Conservation (phyloP, 2,113 vertebrate species). For the Trematomus loennbergii region DNA sequence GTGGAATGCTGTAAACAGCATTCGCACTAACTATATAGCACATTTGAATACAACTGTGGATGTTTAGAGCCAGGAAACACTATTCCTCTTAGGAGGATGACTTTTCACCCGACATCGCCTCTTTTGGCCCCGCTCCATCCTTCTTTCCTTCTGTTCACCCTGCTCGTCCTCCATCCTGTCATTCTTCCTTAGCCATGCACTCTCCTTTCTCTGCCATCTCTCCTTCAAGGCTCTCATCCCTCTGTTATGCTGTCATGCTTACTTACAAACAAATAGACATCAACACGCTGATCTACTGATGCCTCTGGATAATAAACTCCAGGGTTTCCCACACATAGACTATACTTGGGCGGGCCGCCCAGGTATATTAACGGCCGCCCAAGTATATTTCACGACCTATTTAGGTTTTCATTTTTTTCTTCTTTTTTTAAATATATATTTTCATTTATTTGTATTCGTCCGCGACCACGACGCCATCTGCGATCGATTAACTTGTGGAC, state of each 20-base stretch:
- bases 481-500: no score
- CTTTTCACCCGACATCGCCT: constrained; percentile 10
- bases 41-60: background rate
- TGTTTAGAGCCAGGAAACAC: background rate
- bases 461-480: no score
- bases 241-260: constrained; percentile 63
- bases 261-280: constrained; percentile 57
- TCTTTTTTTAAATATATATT: no score
- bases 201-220: constrained; percentile 48
- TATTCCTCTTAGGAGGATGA: constrained; percentile 3
- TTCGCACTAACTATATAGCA: no score
- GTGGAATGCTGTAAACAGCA: no score
- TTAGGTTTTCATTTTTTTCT: no score
- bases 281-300: constrained; percentile 42
- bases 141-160: constrained; percentile 13
- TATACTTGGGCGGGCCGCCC: no score
- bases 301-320: constrained; percentile 30
- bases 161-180: constrained; percentile 26
- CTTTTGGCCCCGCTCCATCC: constrained; percentile 36
- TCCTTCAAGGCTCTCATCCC: constrained; percentile 57
- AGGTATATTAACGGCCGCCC: no score
- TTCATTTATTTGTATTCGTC: no score
- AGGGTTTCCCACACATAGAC: no score
- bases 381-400: no score
- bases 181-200: constrained; percentile 27